Percentiles rank a stretch among this genome's conserved stretches.
phyloP scores from a whole-genome alignment of 2,797 vertebrate species.

The Chelon auratus region DNA sequence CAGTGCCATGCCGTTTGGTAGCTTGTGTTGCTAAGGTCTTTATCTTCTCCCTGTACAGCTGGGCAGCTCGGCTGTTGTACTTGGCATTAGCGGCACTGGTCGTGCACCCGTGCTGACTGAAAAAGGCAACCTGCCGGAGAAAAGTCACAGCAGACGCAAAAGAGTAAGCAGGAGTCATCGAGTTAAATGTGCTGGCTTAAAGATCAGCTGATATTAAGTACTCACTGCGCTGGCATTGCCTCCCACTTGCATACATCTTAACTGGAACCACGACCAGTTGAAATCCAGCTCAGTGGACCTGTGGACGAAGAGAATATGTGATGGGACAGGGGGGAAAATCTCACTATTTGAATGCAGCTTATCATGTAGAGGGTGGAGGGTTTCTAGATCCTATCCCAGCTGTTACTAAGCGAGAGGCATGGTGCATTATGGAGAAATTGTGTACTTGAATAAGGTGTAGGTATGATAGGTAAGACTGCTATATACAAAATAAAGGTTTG shows the following conservation, averaged over 20 bases:
- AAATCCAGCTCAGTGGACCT: slow-evolving; percentile 98
- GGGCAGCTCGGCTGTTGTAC: slow-evolving; percentile 92
- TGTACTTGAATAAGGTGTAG: too few species aligned
- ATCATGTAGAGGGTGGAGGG: too few species aligned
- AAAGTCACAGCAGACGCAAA: slow-evolving; percentile 7
- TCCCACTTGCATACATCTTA: slow-evolving; percentile 98
- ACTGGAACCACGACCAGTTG: slow-evolving; percentile 98
- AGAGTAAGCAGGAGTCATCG: not conserved
- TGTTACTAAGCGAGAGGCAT: too few species aligned
- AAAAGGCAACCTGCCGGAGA: slow-evolving; percentile 86
- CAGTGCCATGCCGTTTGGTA: slow-evolving; percentile 90
- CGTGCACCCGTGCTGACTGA: slow-evolving; percentile 91
- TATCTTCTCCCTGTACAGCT: slow-evolving; percentile 93
- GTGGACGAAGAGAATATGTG: slow-evolving; percentile 7
- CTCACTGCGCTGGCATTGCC: slow-evolving; percentile 93
- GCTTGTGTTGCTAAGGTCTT: slow-evolving; percentile 90
- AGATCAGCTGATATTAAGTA: slow-evolving; percentile 4
- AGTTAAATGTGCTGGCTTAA: not conserved
- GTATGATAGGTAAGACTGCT: too few species aligned
- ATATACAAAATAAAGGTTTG: too few species aligned
- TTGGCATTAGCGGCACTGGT: slow-evolving; percentile 90
- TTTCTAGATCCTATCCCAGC: too few species aligned
- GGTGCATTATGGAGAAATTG: too few species aligned
- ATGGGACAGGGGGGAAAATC: not conserved
- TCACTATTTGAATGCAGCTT: too few species aligned